A percentile compares a stretch with the other conserved stretches of the same genome.
Conservation (phyloP, 2,888 invertebrate species). For the Suillia variegata region DNA sequence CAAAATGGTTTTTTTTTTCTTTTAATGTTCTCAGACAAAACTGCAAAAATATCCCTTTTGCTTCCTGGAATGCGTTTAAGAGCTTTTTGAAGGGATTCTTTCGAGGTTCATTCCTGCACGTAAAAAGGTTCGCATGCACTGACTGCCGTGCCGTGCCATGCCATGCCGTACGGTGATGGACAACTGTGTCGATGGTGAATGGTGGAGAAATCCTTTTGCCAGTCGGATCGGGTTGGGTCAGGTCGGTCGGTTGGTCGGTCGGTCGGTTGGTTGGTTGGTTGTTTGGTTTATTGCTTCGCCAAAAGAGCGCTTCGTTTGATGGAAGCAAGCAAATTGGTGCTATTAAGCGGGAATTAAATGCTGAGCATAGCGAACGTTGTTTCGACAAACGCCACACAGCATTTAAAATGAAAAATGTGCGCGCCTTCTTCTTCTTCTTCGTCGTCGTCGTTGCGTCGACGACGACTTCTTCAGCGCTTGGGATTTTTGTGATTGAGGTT, state of each 20-base stretch:
- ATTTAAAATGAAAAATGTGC: no score
- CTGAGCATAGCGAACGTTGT: not conserved
- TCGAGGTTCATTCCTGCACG: not conserved
- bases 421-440: no score
- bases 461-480: no score
- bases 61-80: slow-evolving; percentile 3
- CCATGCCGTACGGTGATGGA: no score
- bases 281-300: not conserved
- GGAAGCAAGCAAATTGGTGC: slow-evolving; percentile 1
- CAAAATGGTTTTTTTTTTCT: not conserved
- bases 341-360: slow-evolving; percentile 3
- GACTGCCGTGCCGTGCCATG: no score
- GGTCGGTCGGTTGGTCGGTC: no score
- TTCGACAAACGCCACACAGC: not conserved
- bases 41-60: not conserved
- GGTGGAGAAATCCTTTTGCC: not conserved
- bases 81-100: not conserved
- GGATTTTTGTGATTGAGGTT: no score
- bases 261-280: no score
- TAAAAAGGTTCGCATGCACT: not conserved
- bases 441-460: no score
- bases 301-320: not conserved
- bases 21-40: not conserved
- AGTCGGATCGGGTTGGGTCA: no score
- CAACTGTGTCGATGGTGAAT: not conserved